A percentile compares a stretch with the other conserved stretches of the same genome.
Evolutionary conservation across 2,113 vertebrate genomes (phyloP).

Genomic region (Raja brachyura): DNA sequence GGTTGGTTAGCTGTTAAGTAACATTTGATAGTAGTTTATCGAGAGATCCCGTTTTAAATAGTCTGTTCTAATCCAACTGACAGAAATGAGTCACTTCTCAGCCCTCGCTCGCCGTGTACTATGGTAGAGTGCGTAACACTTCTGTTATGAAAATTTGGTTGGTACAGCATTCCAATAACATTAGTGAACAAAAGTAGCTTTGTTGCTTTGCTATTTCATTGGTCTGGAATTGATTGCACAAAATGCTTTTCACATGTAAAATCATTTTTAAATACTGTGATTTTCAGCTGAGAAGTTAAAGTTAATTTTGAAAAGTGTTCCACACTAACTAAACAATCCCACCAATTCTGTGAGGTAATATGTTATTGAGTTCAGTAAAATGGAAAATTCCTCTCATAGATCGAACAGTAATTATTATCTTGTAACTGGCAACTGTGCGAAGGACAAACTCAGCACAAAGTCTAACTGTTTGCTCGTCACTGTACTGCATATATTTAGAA

Average conservation of each 20-base stretch:
- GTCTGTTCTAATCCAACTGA: neutral
- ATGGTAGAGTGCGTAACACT: neutral
- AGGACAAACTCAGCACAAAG: neutral
- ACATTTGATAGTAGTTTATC: neutral
- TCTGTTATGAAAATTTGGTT: conserved; percentile 21
- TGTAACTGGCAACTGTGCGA: neutral
- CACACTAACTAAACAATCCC: neutral
- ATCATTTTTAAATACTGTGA: neutral
- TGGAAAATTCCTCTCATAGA: neutral
- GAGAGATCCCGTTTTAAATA: neutral
- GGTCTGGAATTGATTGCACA: conserved; percentile 37
- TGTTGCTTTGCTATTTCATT: conserved; percentile 29
- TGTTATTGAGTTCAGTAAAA: neutral
- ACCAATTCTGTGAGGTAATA: neutral
- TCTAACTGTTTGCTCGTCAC: neutral
- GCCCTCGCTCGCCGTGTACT: too few species aligned
- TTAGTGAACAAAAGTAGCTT: conserved; percentile 26
- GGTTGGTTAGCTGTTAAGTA: neutral
- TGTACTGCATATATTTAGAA: neutral
- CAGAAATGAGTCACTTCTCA: conserved; percentile 30
- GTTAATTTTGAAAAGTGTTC: conserved; percentile 4
- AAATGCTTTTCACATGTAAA: conserved; percentile 25
- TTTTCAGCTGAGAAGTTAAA: conserved; percentile 1
- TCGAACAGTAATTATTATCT: neutral
- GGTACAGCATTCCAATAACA: neutral